Evolutionary conservation across 2,888 invertebrate genomes (phyloP).

Genomic region (Molanna angustata): DNA sequence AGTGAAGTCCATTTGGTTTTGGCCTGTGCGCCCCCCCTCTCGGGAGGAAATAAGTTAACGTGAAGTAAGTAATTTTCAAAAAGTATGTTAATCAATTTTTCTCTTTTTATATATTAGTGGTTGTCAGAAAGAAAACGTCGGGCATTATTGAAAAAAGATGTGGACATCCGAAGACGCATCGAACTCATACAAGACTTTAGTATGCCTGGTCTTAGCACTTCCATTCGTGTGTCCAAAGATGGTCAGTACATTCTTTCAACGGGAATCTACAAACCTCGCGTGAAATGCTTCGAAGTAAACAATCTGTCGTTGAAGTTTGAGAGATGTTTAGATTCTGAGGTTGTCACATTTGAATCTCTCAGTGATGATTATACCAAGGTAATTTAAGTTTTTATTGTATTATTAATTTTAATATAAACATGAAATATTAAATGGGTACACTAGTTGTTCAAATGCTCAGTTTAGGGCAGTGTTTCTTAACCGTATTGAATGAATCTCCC

Average conservation of each 20-base stretch:
- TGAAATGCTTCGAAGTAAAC: slow-evolving; percentile 94
- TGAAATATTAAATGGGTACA: too few relatives aligned
- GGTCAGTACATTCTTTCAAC: slow-evolving; percentile 89
- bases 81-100: not conserved
- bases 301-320: slow-evolving; percentile 97
- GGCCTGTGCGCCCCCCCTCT: too few relatives aligned
- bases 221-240: slow-evolving; percentile 82
- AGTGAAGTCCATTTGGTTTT: too few relatives aligned
- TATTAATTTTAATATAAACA: too few relatives aligned
- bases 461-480: too few relatives aligned
- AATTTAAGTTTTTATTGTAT: too few relatives aligned
- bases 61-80: too few relatives aligned
- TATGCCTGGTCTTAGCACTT: slow-evolving; percentile 93
- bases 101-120: slow-evolving; percentile 63
- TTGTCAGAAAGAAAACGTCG: slow-evolving; percentile 80
- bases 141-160: slow-evolving; percentile 80
- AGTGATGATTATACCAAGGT: slow-evolving; percentile 97
- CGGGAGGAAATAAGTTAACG: too few relatives aligned
- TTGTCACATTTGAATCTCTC: slow-evolving; percentile 87
- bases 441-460: too few relatives aligned
- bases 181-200: slow-evolving; percentile 99
- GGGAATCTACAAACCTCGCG: slow-evolving; percentile 93
- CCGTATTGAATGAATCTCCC: too few relatives aligned
- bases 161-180: slow-evolving; percentile 85
- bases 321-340: slow-evolving; percentile 95